Evolutionary conservation across 1,140 invertebrate species (phyloP).

Genomic region (Brachionus paranguensis): DNA sequence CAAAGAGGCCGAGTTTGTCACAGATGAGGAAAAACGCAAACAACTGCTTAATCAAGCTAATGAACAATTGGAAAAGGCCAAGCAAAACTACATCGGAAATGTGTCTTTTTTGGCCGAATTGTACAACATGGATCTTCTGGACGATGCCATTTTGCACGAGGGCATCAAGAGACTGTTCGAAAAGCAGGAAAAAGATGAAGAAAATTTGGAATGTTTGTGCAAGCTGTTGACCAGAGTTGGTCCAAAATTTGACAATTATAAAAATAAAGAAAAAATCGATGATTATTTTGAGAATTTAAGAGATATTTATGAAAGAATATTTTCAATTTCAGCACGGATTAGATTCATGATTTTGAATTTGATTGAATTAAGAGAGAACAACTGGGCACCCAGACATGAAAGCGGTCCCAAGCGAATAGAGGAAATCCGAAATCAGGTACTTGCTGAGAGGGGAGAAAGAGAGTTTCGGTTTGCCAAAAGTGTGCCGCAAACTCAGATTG

Average conservation of each 20-base stretch:
- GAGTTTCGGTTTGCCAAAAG: neutral
- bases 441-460: neutral
- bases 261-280: constrained; percentile 2
- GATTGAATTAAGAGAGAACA: constrained; percentile 68
- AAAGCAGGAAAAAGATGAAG: constrained; percentile 67
- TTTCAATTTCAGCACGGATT: constrained; percentile 64
- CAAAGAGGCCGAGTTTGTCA: neutral
- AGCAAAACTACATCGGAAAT: constrained; percentile 12
- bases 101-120: constrained; percentile 76
- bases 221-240: constrained; percentile 83
- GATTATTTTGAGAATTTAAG: neutral
- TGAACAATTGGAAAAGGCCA: constrained; percentile 25
- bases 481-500: neutral
- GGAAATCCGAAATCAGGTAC: neutral
- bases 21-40: neutral
- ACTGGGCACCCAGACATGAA: constrained; percentile 8
- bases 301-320: neutral
- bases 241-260: neutral
- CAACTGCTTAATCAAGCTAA: neutral
- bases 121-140: constrained; percentile 84
- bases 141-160: constrained; percentile 75
- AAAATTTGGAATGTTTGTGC: constrained; percentile 84
- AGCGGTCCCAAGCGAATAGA: neutral
- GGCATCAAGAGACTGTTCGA: constrained; percentile 72
- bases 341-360: constrained; percentile 91